These are phyloP conservation scores for Corapipo altera DNA, from an alignment of 2,113 vertebrate species.

Conservation along the genomic window DNA sequence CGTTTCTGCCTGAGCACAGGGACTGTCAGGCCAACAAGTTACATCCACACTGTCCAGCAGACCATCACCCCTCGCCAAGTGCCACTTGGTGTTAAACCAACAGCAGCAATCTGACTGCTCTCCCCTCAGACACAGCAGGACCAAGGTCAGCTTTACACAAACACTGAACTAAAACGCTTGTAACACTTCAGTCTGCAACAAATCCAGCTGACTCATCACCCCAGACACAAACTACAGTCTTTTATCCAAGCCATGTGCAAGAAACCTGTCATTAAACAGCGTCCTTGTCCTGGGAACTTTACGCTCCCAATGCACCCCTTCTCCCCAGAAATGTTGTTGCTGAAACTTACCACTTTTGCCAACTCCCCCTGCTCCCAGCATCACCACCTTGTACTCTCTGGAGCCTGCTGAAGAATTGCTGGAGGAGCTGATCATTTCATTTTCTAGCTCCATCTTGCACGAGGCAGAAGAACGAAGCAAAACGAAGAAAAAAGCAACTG, in stretches of 20 bases:
- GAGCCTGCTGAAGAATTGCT: constrained; percentile 60
- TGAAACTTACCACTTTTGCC: constrained; percentile 78
- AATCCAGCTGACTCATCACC: constrained; percentile 51
- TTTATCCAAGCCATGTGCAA: neutral
- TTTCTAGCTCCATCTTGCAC: constrained; percentile 73
- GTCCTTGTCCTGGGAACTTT: neutral
- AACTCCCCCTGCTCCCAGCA: constrained; percentile 77
- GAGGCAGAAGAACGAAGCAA: neutral
- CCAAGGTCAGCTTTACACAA: neutral
- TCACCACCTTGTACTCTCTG: constrained; percentile 78
- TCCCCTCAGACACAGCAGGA: neutral
- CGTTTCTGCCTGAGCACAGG: neutral
- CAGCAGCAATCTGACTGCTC: neutral
- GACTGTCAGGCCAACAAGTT: neutral
- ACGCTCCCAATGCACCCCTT: neutral
- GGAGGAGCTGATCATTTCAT: constrained; percentile 50
- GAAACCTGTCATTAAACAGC: neutral
- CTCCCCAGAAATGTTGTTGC: neutral
- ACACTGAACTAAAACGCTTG: neutral
- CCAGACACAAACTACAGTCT: neutral
- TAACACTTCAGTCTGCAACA: neutral
- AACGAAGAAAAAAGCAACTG: constrained; percentile 38
- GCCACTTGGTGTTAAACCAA: neutral
- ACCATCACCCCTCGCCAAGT: neutral
- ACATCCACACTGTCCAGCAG: neutral